Conservation (phyloP, 2,888 invertebrate genomes). For the Drosophila merina region DNA sequence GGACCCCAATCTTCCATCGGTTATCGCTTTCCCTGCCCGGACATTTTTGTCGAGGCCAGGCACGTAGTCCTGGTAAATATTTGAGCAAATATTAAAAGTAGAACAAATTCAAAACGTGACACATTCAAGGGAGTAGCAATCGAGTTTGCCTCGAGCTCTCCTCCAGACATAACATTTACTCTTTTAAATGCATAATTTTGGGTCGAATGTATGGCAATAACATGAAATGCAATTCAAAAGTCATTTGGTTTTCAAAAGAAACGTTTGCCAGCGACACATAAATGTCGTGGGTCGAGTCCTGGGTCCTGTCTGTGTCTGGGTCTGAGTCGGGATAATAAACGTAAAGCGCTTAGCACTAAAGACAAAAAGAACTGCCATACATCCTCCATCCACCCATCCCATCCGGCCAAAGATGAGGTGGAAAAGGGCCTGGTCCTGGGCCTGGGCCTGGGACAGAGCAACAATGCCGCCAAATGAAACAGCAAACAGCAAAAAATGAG, state of each 20-base stretch:
- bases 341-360: constrained; percentile 73
- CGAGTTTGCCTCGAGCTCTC: constrained; percentile 38
- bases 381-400: background rate
- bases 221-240: constrained; percentile 63
- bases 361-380: constrained; percentile 42
- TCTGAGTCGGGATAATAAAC: constrained; percentile 54
- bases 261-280: constrained; percentile 48
- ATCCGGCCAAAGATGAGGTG: constrained; percentile 1
- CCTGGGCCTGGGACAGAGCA: background rate
- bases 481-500: constrained; percentile 48
- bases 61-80: constrained; percentile 69
- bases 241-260: constrained; percentile 43
- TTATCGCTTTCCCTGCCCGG: constrained; percentile 10
- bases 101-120: constrained; percentile 63
- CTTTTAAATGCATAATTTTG: constrained; percentile 57
- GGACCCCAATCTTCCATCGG: constrained; percentile 5
- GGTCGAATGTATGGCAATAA: constrained; percentile 37
- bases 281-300: constrained; percentile 30
- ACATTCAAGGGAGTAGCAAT: constrained; percentile 47
- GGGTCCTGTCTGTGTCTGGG: constrained; percentile 26
- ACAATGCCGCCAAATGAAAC: constrained; percentile 77
- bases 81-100: constrained; percentile 65
- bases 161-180: background rate
- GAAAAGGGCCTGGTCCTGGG: background rate
- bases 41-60: constrained; percentile 39